Evolutionary conservation across 2,797 vertebrate species (phyloP), one percentile per base, ranked within the genome.

Genomic region (Furcifer pardalis): DNA sequence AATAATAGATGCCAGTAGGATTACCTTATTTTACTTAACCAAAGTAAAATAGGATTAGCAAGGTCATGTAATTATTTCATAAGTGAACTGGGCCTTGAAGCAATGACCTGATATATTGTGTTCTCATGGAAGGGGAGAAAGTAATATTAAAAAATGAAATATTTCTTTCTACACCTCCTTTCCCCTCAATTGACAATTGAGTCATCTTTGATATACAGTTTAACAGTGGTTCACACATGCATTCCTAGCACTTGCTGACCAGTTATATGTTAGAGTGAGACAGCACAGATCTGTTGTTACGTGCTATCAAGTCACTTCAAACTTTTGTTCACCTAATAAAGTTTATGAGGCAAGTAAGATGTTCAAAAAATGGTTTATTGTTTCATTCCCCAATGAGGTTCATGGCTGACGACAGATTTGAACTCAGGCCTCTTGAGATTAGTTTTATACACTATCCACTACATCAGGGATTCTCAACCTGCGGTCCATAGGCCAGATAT

Each of bases 11-110:
- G 25, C 40, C 37, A 59, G 19, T 4, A 40, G 72, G 37, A 72
- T 72, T 60, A 81, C 21, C 37, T 56, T 35, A 49, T 71, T 81
- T 71, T 35, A 19, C 35, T 25, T 60, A 80, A 80, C 69, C 63
- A 69, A 80, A 80, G 52, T 69, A 52, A 72, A 49, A 84, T 84
- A 77, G 71, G 63, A 77, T 78, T 84, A 23, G 32, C 19, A 66
- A 65, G 21, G 63, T 76, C 13, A 37, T 52, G 66, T 30, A 32
- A 65, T 65, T 68, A 79, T n/a, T 71, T 69, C 27, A 77, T 59
- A 59, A n/a, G 6, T 60, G 75, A 44, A 69, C 10, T 37, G 42
- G 32, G 35, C 74, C 79, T 72, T 69, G 82, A 56, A 66, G 44
- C 46, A 27, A 19, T 56, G n/a, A n/a, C n/a, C n/a, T 77, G 63